These are phyloP conservation scores for Alces alces DNA, from an alignment of 2,113 vertebrate genomes.

Conservation along the genomic window DNA sequence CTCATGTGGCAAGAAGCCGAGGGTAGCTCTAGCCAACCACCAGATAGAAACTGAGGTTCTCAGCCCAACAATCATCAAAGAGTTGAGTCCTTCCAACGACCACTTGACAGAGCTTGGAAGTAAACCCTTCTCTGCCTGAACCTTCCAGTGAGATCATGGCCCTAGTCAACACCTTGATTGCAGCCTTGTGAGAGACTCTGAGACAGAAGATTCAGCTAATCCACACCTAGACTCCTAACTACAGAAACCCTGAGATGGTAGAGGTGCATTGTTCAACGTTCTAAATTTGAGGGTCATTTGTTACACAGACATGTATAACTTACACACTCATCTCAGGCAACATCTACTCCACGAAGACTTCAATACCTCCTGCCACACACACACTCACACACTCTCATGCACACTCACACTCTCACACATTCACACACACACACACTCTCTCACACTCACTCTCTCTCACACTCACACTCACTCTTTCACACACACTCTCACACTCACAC, in stretches of 20 bases:
- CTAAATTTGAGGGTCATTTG: neutral
- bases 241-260: neutral
- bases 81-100: neutral
- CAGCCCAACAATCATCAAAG: neutral
- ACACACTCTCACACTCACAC: accelerated
- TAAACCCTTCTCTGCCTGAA: neutral
- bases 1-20: neutral
- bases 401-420: accelerated
- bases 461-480: too few relatives aligned
- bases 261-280: neutral
- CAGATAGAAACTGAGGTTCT: neutral
- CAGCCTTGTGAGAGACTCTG: neutral
- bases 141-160: neutral
- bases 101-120: neutral
- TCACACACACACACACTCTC: neutral
- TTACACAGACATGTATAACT: neutral
- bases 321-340: neutral
- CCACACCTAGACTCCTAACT: neutral
- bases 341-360: neutral
- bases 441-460: accelerated
- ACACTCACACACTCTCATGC: neutral
- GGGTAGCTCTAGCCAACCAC: neutral
- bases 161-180: neutral
- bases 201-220: neutral
- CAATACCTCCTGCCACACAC: neutral